Conservation (phyloP, 1,140 invertebrate genomes). For the Marisa cornuarietis region DNA sequence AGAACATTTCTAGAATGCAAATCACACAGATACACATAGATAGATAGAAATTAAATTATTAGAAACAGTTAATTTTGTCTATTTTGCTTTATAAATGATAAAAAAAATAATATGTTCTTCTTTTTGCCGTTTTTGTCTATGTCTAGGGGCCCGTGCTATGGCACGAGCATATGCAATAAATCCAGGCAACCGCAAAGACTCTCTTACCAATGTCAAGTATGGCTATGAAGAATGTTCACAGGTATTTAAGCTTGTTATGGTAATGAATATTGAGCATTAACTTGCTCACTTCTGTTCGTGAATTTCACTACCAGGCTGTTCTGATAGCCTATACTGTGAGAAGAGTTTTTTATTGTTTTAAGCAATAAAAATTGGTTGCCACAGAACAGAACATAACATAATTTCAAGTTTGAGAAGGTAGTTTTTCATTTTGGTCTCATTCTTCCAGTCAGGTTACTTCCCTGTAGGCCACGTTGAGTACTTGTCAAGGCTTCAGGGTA, state of each 20-base stretch:
- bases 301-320: too few species aligned
- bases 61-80: not conserved
- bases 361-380: too few species aligned
- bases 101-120: not conserved
- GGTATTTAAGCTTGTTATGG: conserved; percentile 31
- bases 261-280: too few species aligned
- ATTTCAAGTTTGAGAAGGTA: too few species aligned
- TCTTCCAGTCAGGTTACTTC: too few species aligned
- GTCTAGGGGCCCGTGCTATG: conserved; percentile 67
- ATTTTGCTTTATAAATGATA: not conserved
- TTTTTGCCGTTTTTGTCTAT: conserved; percentile 20
- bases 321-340: too few species aligned
- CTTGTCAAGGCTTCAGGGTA: too few species aligned
- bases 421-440: too few species aligned
- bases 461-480: too few species aligned
- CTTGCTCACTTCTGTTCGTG: too few species aligned
- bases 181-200: conserved; percentile 66
- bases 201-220: conserved; percentile 69
- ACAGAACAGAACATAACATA: too few species aligned
- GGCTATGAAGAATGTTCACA: conserved; percentile 70
- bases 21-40: not conserved
- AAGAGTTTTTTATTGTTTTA: too few species aligned
- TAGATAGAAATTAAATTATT: not conserved
- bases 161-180: conserved; percentile 68
- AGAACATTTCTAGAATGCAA: not conserved